A percentile compares a stretch with the other conserved stretches of the same genome.
These are phyloP conservation scores for Polymixis flavicincta DNA, from an alignment of 2,888 invertebrate species.

Conservation along the genomic window DNA sequence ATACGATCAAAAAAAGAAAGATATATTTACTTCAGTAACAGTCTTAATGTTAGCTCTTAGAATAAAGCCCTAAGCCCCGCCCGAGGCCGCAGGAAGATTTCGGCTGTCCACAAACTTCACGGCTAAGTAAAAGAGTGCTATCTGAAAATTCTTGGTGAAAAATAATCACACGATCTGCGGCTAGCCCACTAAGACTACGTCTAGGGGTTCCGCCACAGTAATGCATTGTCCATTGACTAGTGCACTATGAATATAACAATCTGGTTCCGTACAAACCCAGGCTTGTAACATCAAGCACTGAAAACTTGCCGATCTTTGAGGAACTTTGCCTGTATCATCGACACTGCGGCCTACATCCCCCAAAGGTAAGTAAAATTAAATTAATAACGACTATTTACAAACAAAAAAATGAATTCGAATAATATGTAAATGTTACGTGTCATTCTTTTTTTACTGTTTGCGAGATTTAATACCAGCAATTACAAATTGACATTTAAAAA, in stretches of 20 bases:
- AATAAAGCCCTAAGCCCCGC: conserved; percentile 65
- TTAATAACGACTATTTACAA: conserved; percentile 61
- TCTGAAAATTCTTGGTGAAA: conserved; percentile 61
- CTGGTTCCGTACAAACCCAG: conserved; percentile 60
- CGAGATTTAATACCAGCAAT: conserved; percentile 10
- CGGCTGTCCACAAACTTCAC: conserved; percentile 62
- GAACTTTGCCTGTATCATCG: conserved; percentile 46
- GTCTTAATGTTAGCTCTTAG: conserved; percentile 66
- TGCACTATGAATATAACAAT: conserved; percentile 54
- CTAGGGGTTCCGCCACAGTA: conserved; percentile 79
- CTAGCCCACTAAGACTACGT: conserved; percentile 78
- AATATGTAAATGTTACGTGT: conserved; percentile 41
- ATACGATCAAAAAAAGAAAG: conserved; percentile 49
- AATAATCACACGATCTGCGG: conserved; percentile 67
- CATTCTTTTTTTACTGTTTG: conserved; percentile 41
- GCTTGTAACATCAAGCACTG: conserved; percentile 61
- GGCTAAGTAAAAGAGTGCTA: conserved; percentile 67
- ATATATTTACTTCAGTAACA: conserved; percentile 67
- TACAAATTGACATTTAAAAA: conserved; percentile 16
- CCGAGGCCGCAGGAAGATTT: conserved; percentile 61
- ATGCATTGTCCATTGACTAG: conserved; percentile 51
- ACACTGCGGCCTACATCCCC: conserved; percentile 51
- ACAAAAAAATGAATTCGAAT: conserved; percentile 54
- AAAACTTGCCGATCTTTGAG: conserved; percentile 60
- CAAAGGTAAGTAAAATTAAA: conserved; percentile 29